phyloP scores from a whole-genome alignment of 2,888 invertebrate species.

The Heliothis peltigera region DNA sequence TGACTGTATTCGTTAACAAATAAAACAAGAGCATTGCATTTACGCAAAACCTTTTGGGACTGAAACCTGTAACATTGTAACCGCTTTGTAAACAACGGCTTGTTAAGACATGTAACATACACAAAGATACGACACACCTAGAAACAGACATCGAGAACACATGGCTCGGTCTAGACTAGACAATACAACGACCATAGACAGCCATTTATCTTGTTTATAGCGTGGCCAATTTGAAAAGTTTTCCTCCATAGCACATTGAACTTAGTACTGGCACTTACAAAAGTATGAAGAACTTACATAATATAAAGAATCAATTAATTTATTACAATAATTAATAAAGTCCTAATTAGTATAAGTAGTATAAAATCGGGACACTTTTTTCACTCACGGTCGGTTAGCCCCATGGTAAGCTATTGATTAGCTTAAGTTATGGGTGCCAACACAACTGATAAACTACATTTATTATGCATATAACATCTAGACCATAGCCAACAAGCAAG shows the following conservation, averaged over 20 bases:
- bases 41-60: constrained; percentile 8
- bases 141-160: constrained; percentile 33
- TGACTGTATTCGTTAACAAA: neutral
- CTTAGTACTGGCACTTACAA: constrained; percentile 30
- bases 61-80: constrained; percentile 5
- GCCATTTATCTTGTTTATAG: constrained; percentile 49
- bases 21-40: neutral
- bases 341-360: no score
- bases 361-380: no score
- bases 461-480: no score
- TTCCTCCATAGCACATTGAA: constrained; percentile 33
- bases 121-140: constrained; percentile 35
- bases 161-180: constrained; percentile 40
- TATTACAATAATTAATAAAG: constrained; percentile 9
- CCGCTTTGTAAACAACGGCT: constrained; percentile 22
- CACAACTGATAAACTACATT: no score
- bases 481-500: no score
- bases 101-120: constrained; percentile 31
- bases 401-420: no score
- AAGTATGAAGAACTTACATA: no score
- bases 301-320: no score
- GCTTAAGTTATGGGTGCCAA: no score
- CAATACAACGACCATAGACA: constrained; percentile 35
- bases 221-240: constrained; percentile 40
- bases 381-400: no score